Evolutionary conservation across 2,888 invertebrate genomes (phyloP), one percentile per base, ranked within the genome.

Genomic region (Mechanitis messenoides): DNA sequence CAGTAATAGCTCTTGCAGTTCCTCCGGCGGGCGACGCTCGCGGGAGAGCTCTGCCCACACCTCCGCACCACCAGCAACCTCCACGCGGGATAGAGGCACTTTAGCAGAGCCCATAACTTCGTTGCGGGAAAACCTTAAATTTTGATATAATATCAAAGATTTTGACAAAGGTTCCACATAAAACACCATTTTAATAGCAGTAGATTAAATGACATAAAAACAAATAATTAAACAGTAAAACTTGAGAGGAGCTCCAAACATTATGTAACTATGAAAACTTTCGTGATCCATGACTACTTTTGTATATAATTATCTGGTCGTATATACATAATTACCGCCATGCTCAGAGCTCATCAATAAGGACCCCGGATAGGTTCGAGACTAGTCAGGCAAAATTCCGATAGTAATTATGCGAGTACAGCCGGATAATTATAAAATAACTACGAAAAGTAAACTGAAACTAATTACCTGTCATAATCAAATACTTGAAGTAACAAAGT

Each of bases 1-100:
- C 59, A 97, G 89, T 67, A 96, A 86, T 38, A 97, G 87, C 78
- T 97, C 96, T 60, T 96, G 96, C 63, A 94, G 86, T 78, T 95
- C 95, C 74, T 95, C 95, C 2, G 94, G 94, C 1, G 95, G 95
- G 74, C 95, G 94, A 71, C 94, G 93, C 74, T 95, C 95, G 66
- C 95, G 93, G 55, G 94, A 93, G 47, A 97, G 92, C 74, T 97
- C 97, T 1, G 96, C 96, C 97, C 97, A 97, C 55, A 97, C 94
- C 85, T 97, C 94, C 28, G 94, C 92, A 45, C 93, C 93, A 9
- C 94, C 93, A 0, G 94, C 93, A 31, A 96, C 92, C 76, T 96
- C 96, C 56, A 96, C 92, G 46, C 95, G 94, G 33, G 93, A 93
- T 74, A 97, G 92, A 0, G 93, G 92, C 62, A 97, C 93, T 69